phyloP scores from a whole-genome alignment of 2,888 invertebrate genomes.

The Trisateles emortualis region DNA sequence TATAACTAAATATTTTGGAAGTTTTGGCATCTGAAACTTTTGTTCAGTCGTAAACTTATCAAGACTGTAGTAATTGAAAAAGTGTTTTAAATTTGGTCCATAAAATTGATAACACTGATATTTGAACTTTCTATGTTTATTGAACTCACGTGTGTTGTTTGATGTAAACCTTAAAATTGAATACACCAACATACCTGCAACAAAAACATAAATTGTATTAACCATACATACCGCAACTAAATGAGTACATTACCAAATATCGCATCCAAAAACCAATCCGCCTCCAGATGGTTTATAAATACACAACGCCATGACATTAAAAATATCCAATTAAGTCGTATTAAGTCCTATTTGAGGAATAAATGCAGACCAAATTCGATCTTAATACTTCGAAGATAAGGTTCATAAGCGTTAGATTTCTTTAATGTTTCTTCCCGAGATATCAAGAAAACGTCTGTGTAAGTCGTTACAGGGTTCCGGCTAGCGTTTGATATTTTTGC shows the following conservation, averaged over 20 bases:
- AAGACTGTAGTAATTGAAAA: too few species aligned
- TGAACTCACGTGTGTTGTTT: background rate
- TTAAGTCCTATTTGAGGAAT: conserved; percentile 59
- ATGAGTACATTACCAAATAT: conserved; percentile 44
- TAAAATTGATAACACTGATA: too few species aligned
- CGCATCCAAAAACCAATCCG: conserved; percentile 55
- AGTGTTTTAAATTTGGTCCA: background rate
- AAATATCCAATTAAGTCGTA: conserved; percentile 68
- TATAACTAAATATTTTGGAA: background rate
- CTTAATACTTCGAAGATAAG: conserved; percentile 39
- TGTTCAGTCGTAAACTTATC: too few species aligned
- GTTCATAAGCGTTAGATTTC: conserved; percentile 31
- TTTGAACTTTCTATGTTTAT: too few species aligned
- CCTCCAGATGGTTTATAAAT: conserved; percentile 74
- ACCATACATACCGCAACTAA: conserved; percentile 10
- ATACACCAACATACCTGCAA: conserved; percentile 59
- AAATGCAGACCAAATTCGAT: conserved; percentile 47
- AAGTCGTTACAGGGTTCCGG: conserved; percentile 66
- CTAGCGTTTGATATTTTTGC: conserved; percentile 66
- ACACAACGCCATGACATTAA: conserved; percentile 71
- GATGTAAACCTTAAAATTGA: background rate
- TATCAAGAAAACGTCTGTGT: conserved; percentile 63
- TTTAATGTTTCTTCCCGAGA: conserved; percentile 55
- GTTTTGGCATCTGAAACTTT: background rate
- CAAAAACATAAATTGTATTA: conserved; percentile 32